These are phyloP conservation scores for Phenganax marumi DNA, from an alignment of 92 coral and sea anemone species.

Conservation along the genomic window DNA sequence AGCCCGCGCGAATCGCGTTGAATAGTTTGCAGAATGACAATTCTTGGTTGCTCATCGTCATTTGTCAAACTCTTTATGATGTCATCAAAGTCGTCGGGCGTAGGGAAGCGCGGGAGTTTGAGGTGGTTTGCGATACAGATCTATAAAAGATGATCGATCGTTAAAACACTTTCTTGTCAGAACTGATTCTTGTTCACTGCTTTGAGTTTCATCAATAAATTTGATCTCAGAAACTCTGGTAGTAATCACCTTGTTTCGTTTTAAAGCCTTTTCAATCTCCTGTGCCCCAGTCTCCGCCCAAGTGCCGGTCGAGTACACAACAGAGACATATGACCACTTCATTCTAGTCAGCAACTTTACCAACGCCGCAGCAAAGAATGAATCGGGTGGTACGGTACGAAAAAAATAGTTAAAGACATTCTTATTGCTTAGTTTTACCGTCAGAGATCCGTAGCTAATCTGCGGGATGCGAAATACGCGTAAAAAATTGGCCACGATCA, in stretches of 20 bases:
- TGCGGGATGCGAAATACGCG: constrained; percentile 53
- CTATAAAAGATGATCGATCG: not conserved
- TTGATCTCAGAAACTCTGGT: not conserved
- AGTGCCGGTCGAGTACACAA: constrained; percentile 59
- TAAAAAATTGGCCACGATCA: constrained; percentile 47
- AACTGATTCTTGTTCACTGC: not conserved
- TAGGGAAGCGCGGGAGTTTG: constrained; percentile 71
- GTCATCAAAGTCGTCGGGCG: constrained; percentile 51
- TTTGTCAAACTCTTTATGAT: constrained; percentile 48
- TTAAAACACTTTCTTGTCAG: not conserved
- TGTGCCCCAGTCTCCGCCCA: constrained; percentile 61
- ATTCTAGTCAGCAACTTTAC: constrained; percentile 36
- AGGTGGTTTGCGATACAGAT: constrained; percentile 73
- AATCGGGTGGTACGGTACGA: constrained; percentile 61
- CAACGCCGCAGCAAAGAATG: constrained; percentile 53
- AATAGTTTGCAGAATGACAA: constrained; percentile 80
- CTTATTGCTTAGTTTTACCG: constrained; percentile 54
- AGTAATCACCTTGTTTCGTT: constrained; percentile 10
- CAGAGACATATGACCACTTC: constrained; percentile 49
- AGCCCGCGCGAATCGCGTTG: constrained; percentile 87
- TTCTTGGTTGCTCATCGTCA: constrained; percentile 56
- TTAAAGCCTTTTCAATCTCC: constrained; percentile 47
- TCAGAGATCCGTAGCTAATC: constrained; percentile 55
- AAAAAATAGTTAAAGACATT: constrained; percentile 52
- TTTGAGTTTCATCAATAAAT: no score